These are phyloP conservation scores for Xyrichtys novacula DNA, from an alignment of 2,797 vertebrate genomes.

Conservation along the genomic window DNA sequence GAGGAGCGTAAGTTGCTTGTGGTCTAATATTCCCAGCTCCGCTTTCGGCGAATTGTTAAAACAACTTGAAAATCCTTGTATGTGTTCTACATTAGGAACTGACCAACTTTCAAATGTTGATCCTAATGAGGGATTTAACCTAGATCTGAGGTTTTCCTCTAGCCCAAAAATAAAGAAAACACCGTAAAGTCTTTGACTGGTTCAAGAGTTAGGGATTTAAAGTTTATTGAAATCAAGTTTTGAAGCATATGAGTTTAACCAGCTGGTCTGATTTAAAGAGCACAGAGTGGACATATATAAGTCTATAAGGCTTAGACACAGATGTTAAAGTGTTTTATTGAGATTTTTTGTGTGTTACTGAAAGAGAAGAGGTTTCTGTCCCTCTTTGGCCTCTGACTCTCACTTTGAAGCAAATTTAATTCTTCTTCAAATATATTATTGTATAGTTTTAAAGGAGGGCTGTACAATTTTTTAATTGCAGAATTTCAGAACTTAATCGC, in stretches of 20 bases:
- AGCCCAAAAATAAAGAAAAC: slow-evolving; percentile 22
- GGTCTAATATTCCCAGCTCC: slow-evolving; percentile 29
- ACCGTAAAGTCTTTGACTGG: slow-evolving; percentile 17
- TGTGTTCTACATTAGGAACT: slow-evolving; percentile 17
- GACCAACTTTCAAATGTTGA: slow-evolving; percentile 18
- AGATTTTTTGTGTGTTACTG: not conserved
- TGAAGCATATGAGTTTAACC: slow-evolving; percentile 7
- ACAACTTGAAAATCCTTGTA: slow-evolving; percentile 17
- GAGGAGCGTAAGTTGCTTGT: slow-evolving; percentile 37
- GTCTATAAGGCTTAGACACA: not conserved
- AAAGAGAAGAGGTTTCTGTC: not conserved
- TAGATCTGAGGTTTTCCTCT: slow-evolving; percentile 21
- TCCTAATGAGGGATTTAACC: slow-evolving; percentile 24
- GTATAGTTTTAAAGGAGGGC: too few relatives aligned
- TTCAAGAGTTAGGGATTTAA: not conserved
- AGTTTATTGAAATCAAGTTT: slow-evolving; percentile 17
- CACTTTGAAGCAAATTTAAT: not conserved
- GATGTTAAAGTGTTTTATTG: not conserved
- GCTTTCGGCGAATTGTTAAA: slow-evolving; percentile 12
- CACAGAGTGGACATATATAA: not conserved
- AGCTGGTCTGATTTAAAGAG: not conserved
- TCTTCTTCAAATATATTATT: not conserved
- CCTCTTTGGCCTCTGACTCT: not conserved
- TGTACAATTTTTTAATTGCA: too few relatives aligned
- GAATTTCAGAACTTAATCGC: too few relatives aligned